Evolutionary conservation across 2,888 invertebrate genomes (phyloP), one percentile per base, ranked within the genome.

Genomic region (Diploptera punctata): DNA sequence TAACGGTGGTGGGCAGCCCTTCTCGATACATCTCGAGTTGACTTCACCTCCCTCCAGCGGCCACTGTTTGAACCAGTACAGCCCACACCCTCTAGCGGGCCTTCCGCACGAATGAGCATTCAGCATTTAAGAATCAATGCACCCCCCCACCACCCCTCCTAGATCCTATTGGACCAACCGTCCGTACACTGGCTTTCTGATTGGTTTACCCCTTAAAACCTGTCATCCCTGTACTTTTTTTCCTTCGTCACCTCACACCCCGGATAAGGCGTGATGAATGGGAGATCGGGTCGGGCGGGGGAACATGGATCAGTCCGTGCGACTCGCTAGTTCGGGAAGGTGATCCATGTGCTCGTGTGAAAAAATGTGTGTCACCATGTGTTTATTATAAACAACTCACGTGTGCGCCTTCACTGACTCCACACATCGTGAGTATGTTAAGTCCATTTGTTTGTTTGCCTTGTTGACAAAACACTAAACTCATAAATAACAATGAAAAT

Each of bases 71-170:
- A 69, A 61, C 31, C 70, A 61, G 9, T 60, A 61, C 70, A 26
- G 29, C 33, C 31, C 52, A 68, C 72, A 60, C 73, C 73, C 67
- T 67, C 73, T 73, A n/a, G 57, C 60, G 21, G 29, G 31, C 57
- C 75, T 75, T 71, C 73, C 75, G 60, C 71, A 69, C 75, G 75
- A 75, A 75, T 75, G 71, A 73, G 70, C 75, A 75, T 67, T 29
- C 75, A 72, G 74, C 72, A 70, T 72, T 73, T 73, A 69, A 74
- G 70, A 74, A 74, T 72, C 74, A 68, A 75, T 73, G 75, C 70
- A 71, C 62, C 72, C 73, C 54, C n/a, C 31, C 68, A 31, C 65
- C 38, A 33, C 31, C 31, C 65, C 65, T 31, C 29, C 16, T 26
- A 65, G 47, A 65, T 65, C 65, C 65, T 47, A 60, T 69, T 70